A percentile compares a stretch with the other conserved stretches of the same genome.
These are phyloP conservation scores for Lepidostoma basale DNA, from an alignment of 1,140 invertebrate genomes.

Conservation along the genomic window DNA sequence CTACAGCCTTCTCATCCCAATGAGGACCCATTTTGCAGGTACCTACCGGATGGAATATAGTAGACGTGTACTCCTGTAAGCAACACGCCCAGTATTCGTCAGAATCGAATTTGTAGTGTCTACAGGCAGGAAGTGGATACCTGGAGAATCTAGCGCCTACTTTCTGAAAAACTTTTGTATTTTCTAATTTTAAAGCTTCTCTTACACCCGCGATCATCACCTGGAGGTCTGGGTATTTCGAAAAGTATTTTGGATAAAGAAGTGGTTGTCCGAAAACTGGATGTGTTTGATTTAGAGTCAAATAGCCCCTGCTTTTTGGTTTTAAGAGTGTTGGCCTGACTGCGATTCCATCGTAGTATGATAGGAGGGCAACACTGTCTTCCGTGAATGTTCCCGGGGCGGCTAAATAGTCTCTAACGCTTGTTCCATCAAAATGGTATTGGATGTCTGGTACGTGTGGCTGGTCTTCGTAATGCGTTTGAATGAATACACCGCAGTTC, in stretches of 20 bases:
- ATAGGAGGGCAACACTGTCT: conserved; percentile 57
- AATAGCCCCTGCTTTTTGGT: conserved; percentile 74
- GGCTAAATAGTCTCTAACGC: conserved; percentile 56
- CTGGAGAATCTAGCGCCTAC: conserved; percentile 64
- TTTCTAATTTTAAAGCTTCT: conserved; percentile 61
- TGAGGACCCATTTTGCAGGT: conserved; percentile 82
- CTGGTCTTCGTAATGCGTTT: conserved; percentile 57
- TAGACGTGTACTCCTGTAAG: conserved; percentile 67
- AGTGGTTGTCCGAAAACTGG: conserved; percentile 75
- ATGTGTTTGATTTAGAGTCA: conserved; percentile 70
- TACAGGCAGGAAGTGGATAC: conserved; percentile 67
- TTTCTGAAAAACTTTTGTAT: conserved; percentile 64
- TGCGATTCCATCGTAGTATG: conserved; percentile 60
- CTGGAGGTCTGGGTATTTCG: conserved; percentile 67
- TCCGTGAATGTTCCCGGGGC: conserved; percentile 60
- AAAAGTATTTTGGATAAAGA: conserved; percentile 81
- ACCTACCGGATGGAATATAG: conserved; percentile 76
- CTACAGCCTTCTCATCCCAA: conserved; percentile 68
- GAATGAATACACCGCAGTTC: conserved; percentile 61
- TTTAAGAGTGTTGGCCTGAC: conserved; percentile 66
- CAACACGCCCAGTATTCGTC: conserved; percentile 77
- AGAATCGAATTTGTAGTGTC: conserved; percentile 63
- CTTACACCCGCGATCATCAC: conserved; percentile 65
- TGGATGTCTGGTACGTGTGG: conserved; percentile 67
- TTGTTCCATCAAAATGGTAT: conserved; percentile 65